phyloP scores from a whole-genome alignment of 2,888 invertebrate genomes.

The Drosophila putrida region DNA sequence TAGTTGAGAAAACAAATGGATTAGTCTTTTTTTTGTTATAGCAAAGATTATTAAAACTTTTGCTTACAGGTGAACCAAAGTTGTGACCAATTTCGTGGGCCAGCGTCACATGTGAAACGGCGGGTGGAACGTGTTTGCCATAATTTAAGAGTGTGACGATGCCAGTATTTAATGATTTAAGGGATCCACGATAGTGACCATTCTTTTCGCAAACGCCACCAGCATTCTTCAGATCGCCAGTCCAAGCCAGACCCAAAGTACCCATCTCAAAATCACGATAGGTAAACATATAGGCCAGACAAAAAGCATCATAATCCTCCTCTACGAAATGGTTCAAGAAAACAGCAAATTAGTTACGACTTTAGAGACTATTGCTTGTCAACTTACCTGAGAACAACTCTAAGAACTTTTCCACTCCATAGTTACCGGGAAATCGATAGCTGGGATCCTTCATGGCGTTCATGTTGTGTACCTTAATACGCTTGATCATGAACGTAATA shows the following conservation, averaged over 20 bases:
- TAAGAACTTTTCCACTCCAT: conserved; percentile 99
- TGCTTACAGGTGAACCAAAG: conserved; percentile 97
- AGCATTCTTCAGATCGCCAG: conserved; percentile 97
- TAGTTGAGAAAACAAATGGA: not conserved
- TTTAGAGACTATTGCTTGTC: not conserved
- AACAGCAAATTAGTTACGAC: not conserved
- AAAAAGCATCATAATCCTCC: conserved; percentile 99
- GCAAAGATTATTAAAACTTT: not conserved
- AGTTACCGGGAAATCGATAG: conserved; percentile 96
- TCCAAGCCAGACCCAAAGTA: conserved; percentile 98
- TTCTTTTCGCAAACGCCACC: conserved; percentile 99
- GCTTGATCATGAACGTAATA: conserved; percentile 97
- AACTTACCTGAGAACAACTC: conserved; percentile 96
- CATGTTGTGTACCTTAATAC: conserved; percentile 96
- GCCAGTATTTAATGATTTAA: conserved; percentile 98
- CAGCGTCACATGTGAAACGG: conserved; percentile 98
- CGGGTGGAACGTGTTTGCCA: conserved; percentile 98
- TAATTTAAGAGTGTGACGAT: conserved; percentile 99
- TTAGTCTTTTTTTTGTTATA: not conserved
- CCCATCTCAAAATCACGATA: conserved; percentile 98
- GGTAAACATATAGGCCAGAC: conserved; percentile 99
- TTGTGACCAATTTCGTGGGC: conserved; percentile 99
- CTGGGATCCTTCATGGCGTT: conserved; percentile 94
- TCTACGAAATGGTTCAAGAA: conserved; percentile 87
- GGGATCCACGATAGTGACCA: conserved; percentile 97